Base-by-base conservation (phyloP, 2,113 vertebrate genomes). In the Scortum barcoo region DNA sequence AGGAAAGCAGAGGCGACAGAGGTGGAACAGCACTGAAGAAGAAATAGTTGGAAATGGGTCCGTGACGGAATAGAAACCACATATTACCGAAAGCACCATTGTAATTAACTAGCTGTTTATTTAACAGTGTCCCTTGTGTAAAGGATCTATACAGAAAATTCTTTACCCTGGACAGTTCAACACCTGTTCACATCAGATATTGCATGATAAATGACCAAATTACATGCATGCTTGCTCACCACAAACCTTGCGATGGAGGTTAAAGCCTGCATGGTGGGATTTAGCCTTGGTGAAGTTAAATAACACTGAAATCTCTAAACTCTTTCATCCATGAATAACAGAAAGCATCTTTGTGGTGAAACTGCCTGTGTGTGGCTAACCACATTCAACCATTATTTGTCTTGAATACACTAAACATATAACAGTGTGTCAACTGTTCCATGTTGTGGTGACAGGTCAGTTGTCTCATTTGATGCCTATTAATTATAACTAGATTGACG, bases 21-120 rank as follows among this genome's bases (percentile, higher is more conserved):
- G 58, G 65, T 66, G 42, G 48, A 79, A 61, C 51, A 3, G 24
- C 9, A 22, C 19, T 36, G 38, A 78, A 53, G 36, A 33, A 44
- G 69, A 66, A n/a, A 74, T 54, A 1, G 65, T 67, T 54, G 17
- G n/a, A 66, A 51, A 50, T 28, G 44, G 79, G 61, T 60, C 68
- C 46, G 69, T 67, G 2, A 54, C 28, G 48, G 77, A 72, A 67
- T 57, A 65, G 51, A 70, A 33, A 53, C 22, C 30, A 46, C 56
- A 51, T 61, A 73, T 60, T 28, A 62, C 46, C 13, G 53, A 11
- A 17, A 12, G 56, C 11, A 60, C 56, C 51, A 6, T 63, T 40
- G 48, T 36, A 28, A 54, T 81, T 62, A 46, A 74, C 76, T 66
- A 60, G 20, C 57, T 40, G 71, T 60, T 62, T 80, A 48, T 60